Conservation (phyloP, 2,113 vertebrate species). For the Xerus inauris region DNA sequence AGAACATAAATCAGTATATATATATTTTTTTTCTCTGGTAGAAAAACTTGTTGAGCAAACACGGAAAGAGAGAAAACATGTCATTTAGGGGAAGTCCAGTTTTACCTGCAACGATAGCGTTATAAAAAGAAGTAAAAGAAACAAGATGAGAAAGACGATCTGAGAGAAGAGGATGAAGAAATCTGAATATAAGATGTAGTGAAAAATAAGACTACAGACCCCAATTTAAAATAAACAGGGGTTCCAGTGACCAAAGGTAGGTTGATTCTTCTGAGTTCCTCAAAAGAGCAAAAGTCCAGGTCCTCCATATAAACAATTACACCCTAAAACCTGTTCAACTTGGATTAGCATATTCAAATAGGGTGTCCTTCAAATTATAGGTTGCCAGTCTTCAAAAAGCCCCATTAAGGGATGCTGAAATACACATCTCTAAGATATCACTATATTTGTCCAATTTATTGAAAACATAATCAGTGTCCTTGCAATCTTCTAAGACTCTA, state of each 20-base stretch:
- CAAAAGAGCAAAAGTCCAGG: background rate
- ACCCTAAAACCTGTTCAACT: background rate
- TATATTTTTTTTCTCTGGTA: background rate
- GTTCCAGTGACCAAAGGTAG: background rate
- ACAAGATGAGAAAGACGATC: background rate
- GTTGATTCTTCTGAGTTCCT: background rate
- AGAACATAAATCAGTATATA: too few species aligned
- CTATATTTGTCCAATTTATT: background rate
- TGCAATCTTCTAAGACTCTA: background rate
- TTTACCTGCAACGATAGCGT: background rate
- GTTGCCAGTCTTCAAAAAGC: background rate
- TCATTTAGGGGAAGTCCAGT: background rate
- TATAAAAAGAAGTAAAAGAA: background rate
- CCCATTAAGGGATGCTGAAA: background rate
- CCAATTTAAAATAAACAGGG: background rate
- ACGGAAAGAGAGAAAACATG: background rate
- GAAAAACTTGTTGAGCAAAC: background rate
- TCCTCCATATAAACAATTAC: background rate
- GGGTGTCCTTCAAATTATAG: background rate
- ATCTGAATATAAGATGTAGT: background rate
- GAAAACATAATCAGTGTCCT: background rate
- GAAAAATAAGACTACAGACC: background rate
- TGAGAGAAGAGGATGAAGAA: background rate
- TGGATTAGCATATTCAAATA: too few species aligned
- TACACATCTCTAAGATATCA: background rate